Evolutionary conservation across 2,797 vertebrate genomes (phyloP).

Genomic region (Columba guinea): DNA sequence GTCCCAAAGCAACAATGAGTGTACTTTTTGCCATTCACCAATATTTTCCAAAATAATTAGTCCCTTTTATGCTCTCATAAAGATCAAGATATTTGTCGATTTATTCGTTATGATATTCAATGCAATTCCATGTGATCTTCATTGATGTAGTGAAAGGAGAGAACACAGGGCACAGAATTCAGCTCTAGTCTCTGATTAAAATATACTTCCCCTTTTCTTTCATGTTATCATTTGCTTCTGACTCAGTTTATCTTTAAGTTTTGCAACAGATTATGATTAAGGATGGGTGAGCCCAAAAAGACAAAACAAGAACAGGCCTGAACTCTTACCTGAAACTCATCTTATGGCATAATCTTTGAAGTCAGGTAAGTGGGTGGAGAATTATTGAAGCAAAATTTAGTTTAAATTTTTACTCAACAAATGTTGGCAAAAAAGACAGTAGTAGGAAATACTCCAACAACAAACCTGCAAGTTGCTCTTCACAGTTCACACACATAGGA

Average conservation of each 20-base stretch:
- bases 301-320: constrained; percentile 40
- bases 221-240: constrained; percentile 40
- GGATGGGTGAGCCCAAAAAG: constrained; percentile 24
- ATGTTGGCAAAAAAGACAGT: neutral
- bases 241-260: neutral
- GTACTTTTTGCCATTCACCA: neutral
- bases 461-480: neutral
- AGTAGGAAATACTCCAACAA: neutral
- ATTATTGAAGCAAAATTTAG: neutral
- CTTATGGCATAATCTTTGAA: neutral
- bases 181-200: neutral
- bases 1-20: neutral
- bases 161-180: neutral
- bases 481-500: neutral
- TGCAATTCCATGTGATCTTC: too few relatives aligned
- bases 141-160: neutral
- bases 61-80: neutral
- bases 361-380: constrained; percentile 27
- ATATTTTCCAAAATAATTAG: neutral
- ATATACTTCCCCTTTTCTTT: constrained; percentile 12
- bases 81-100: neutral
- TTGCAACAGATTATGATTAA: constrained; percentile 12
- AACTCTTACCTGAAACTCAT: constrained; percentile 19
- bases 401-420: neutral
- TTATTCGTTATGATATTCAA: neutral